Conservation (phyloP, 2,888 invertebrate genomes). For the Phyllotreta cruciferae region DNA sequence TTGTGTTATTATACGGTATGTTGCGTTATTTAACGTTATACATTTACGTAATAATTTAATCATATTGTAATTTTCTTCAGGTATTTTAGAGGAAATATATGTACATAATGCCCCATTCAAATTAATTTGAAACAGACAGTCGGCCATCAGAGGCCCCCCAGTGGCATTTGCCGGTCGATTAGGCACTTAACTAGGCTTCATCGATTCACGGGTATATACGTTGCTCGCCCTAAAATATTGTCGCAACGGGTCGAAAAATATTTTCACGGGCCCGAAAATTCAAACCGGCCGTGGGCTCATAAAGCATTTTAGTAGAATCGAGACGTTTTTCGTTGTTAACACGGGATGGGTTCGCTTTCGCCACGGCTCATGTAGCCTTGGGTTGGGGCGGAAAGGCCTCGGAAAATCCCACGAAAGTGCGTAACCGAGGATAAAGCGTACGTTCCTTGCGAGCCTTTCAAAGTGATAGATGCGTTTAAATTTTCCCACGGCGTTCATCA, state of each 20-base stretch:
- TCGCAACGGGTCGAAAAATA: neutral
- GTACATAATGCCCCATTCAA: no score
- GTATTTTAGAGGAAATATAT: slow-evolving; percentile 1
- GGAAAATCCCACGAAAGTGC: neutral
- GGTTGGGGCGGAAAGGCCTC: slow-evolving; percentile 3
- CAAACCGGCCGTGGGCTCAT: neutral
- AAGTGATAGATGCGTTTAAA: slow-evolving; percentile 1
- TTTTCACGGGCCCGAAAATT: neutral
- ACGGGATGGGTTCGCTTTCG: slow-evolving; percentile 10
- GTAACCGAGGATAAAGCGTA: slow-evolving; percentile 8
- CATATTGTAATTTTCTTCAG: neutral
- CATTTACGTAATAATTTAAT: no score
- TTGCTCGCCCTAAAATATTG: neutral
- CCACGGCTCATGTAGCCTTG: slow-evolving; percentile 5
- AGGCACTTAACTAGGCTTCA: slow-evolving; percentile 1
- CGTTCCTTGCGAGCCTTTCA: slow-evolving; percentile 8
- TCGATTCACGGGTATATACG: slow-evolving; percentile 8
- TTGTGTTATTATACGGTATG: no score
- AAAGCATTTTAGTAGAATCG: slow-evolving; percentile 13
- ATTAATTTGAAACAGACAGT: no score
- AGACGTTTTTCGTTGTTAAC: slow-evolving; percentile 23
- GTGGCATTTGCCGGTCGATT: neutral
- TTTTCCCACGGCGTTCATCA: no score
- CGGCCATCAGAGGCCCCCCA: neutral
- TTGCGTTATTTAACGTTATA: no score